These are phyloP conservation scores for Syritta pipiens DNA, from an alignment of 2,888 invertebrate genomes.

Conservation along the genomic window DNA sequence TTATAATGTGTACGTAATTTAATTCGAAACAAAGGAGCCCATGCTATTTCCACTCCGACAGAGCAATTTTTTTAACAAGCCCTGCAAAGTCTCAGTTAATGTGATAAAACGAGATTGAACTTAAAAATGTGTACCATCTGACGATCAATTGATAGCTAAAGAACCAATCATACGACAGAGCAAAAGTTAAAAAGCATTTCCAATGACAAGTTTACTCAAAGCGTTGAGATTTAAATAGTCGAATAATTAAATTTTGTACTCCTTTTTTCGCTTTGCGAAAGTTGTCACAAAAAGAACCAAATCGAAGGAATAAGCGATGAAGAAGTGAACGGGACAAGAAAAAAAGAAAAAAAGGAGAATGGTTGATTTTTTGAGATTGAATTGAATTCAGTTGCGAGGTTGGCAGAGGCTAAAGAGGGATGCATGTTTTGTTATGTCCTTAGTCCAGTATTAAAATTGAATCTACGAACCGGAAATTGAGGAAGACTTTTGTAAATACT, in stretches of 20 bases:
- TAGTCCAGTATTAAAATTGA: not conserved
- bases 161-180: slow-evolving; percentile 19
- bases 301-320: not conserved
- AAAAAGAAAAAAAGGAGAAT: no score
- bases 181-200: not conserved
- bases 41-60: no score
- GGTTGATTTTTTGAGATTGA: slow-evolving; percentile 3
- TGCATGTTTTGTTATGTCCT: slow-evolving; percentile 4
- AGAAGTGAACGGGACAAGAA: not conserved
- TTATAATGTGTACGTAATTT: not conserved
- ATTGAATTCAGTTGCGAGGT: slow-evolving; percentile 1
- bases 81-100: not conserved
- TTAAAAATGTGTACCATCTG: not conserved
- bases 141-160: not conserved
- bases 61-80: not conserved
- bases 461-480: not conserved
- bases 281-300: not conserved
- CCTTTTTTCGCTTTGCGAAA: slow-evolving; percentile 2
- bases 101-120: slow-evolving; percentile 6
- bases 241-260: slow-evolving; percentile 19
- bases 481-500: not conserved
- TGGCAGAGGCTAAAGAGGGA: not conserved
- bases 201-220: slow-evolving; percentile 29
- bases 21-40: no score
- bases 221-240: slow-evolving; percentile 17